Evolutionary conservation across 2,797 vertebrate species (phyloP).

Genomic region (Acestrorhynchus altus): DNA sequence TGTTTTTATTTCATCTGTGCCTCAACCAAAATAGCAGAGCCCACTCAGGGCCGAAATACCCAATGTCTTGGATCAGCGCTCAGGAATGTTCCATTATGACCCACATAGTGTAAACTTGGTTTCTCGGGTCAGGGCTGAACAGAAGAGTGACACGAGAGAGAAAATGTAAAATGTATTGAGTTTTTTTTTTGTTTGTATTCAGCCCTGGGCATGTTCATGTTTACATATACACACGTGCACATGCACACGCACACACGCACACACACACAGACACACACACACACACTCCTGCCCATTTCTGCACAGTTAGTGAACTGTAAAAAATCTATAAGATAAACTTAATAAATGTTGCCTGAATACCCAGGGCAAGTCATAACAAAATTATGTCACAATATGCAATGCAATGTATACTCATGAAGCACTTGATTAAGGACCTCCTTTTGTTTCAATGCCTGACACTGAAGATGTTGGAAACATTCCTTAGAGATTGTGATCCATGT

Average conservation of each 20-base stretch:
- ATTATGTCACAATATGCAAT: too few relatives aligned
- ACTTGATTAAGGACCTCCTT: too few relatives aligned
- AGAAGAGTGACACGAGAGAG: background rate
- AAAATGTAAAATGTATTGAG: slow-evolving; percentile 17
- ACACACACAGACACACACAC: too few relatives aligned
- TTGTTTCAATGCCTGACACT: too few relatives aligned
- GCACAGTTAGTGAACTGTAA: background rate
- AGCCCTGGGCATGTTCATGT: slow-evolving; percentile 8
- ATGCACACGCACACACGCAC: too few relatives aligned
- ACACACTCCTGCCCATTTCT: too few relatives aligned
- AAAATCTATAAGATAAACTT: too few relatives aligned
- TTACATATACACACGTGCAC: background rate
- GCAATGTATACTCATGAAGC: too few relatives aligned
- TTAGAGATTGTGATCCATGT: too few relatives aligned
- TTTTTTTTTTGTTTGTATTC: slow-evolving; percentile 15
- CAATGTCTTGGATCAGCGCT: slow-evolving; percentile 7
- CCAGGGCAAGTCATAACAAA: too few relatives aligned
- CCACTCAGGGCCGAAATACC: background rate
- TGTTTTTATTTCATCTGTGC: slow-evolving; percentile 26
- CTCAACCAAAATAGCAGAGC: background rate
- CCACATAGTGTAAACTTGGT: background rate
- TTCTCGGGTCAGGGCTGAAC: slow-evolving; percentile 27
- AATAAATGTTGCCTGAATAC: background rate
- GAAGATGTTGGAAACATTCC: too few relatives aligned
- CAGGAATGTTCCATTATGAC: slow-evolving; percentile 29